Evolutionary conservation across 2,888 invertebrate species (phyloP), one percentile per base, ranked within the genome.

Genomic region (Mythimna pallens): DNA sequence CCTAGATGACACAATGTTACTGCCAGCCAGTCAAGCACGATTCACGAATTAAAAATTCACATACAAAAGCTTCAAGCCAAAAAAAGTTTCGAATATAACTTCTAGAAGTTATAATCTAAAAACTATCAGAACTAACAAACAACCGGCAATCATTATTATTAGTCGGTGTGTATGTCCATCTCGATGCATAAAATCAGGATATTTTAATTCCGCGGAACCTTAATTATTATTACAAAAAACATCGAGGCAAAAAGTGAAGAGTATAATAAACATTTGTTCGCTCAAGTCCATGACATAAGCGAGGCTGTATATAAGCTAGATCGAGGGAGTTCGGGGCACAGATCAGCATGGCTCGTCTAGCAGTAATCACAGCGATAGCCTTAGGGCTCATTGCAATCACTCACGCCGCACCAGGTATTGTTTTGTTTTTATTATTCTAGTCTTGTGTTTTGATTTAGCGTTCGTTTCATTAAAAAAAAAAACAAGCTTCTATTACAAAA

Each of bases 371-470:
- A 58, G 40, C 6, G n/a, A 80, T 93, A 83, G 94, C 92, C 85
- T 76, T 95, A 79, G 94, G 93, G 87, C 92, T 95, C 34, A 66
- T 93, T 63, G 93, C 90, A 76, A 93, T 92, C 88, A 89, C 89
- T 17, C 89, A 88, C 84, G 94, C 94, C 61, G 90, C 93, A 58
- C 92, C 95, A 93, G 95, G 95, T 94, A 93, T 55, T 70, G 50
- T 12, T 69, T 73, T 63, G 40, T 72, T 78, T 14, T 67, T 71
- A 17, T 63, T 61, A 20, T 63, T 67, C 3, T 58, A 54, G 10
- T 55, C 50, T 52, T 54, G 36, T 54, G 36, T 54, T 67, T 43
- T 68, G 22, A 7, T 54, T 47, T 47, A 20, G 17, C 4, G 43
- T 34, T 25, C 3, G 22, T 12, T 30, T 40, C 14, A 20, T 10